Percentiles rank a stretch among this genome's conserved stretches.
These are phyloP conservation scores for Micropterix aruncella DNA, from an alignment of 2,888 invertebrate genomes.

Conservation along the genomic window DNA sequence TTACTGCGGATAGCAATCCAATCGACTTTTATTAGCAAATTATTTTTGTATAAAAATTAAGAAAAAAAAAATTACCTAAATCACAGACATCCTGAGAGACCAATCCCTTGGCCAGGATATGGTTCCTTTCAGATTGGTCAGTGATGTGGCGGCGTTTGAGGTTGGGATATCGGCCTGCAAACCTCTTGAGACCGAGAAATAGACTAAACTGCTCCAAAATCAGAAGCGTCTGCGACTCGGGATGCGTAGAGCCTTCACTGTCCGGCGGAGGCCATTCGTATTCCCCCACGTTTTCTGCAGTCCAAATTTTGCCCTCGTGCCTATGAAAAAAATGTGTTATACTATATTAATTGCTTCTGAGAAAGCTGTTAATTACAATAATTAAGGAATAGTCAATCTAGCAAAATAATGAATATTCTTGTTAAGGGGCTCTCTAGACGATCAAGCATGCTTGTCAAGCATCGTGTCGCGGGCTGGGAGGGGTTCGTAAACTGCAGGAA, in stretches of 20 bases:
- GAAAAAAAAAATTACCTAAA: no score
- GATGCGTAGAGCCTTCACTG: constrained; percentile 4
- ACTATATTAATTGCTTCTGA: no score
- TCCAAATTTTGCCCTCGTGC: constrained; percentile 39
- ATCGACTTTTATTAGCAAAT: no score
- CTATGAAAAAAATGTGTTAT: constrained; percentile 9
- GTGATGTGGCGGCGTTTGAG: constrained; percentile 61
- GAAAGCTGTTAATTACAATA: constrained; percentile 2
- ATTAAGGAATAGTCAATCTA: neutral
- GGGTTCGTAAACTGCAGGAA: no score
- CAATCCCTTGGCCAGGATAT: constrained; percentile 65
- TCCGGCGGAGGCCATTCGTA: constrained; percentile 78
- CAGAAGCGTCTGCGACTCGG: constrained; percentile 68
- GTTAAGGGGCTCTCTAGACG: no score
- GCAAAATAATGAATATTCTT: constrained; percentile 4
- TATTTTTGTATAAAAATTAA: no score
- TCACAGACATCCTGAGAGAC: constrained; percentile 89
- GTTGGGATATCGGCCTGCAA: constrained; percentile 92
- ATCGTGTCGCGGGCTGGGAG: no score
- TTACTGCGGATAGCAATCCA: no score
- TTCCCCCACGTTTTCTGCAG: constrained; percentile 82
- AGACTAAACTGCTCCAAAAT: constrained; percentile 94
- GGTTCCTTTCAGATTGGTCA: constrained; percentile 84
- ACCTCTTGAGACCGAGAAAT: constrained; percentile 89
- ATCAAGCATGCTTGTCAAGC: no score